Percentiles rank a stretch among this genome's conserved stretches.
Conservation (phyloP, 2,797 vertebrate genomes). For the Podarcis siculus region DNA sequence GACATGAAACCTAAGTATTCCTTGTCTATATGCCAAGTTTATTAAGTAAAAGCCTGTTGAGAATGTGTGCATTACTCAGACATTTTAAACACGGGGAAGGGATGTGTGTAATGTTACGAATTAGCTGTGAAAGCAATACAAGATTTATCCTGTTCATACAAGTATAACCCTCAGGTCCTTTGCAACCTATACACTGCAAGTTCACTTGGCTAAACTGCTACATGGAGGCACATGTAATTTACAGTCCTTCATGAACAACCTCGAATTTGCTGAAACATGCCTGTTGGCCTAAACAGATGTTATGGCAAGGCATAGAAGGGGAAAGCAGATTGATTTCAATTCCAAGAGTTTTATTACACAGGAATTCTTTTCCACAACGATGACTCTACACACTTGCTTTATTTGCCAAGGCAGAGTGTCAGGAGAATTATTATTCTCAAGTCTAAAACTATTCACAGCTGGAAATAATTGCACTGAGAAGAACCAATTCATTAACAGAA, state of each 20-base stretch:
- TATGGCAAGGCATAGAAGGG: constrained; percentile 7
- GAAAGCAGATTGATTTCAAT: constrained; percentile 28
- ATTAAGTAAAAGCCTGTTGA: background rate
- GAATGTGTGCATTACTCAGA: background rate
- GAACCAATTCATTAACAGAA: background rate
- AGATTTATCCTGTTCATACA: constrained; percentile 26
- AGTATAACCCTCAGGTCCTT: constrained; percentile 14
- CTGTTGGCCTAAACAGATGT: constrained; percentile 5
- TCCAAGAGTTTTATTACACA: background rate
- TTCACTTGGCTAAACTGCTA: constrained; percentile 18
- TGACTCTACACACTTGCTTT: constrained; percentile 3
- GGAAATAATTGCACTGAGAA: background rate
- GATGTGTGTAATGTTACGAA: constrained; percentile 1
- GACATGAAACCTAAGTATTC: background rate
- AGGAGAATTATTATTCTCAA: constrained; percentile 4
- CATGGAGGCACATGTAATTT: constrained; percentile 20
- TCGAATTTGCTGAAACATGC: constrained; percentile 27
- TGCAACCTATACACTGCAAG: background rate
- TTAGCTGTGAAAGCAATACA: constrained; percentile 13
- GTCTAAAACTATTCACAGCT: background rate
- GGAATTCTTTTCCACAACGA: background rate
- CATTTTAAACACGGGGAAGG: constrained; percentile 1
- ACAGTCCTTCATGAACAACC: constrained; percentile 3
- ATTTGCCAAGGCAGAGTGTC: background rate
- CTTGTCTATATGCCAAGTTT: background rate